phyloP scores from a whole-genome alignment of 2,113 vertebrate species.

The Solea senegalensis region DNA sequence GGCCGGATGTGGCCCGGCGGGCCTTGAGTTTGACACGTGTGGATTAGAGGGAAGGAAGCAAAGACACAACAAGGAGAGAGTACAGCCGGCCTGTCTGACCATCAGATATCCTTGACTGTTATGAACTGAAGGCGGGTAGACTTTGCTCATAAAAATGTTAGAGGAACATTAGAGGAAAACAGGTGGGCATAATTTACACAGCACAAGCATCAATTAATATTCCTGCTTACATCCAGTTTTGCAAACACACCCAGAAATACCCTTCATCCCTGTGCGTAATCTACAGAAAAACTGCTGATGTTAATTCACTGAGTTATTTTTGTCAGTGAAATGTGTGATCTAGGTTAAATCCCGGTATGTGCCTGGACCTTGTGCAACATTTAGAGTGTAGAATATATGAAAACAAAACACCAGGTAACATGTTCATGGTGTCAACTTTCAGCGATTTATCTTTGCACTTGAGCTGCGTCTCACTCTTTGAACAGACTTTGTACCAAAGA shows the following conservation, averaged over 20 bases:
- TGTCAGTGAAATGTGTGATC: too few relatives aligned
- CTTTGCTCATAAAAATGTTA: slow-evolving; percentile 35
- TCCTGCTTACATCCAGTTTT: slow-evolving; percentile 30
- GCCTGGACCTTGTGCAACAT: too few relatives aligned
- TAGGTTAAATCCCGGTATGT: too few relatives aligned
- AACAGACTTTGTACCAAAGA: too few relatives aligned
- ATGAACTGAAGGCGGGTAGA: slow-evolving; percentile 20
- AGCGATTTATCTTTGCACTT: too few relatives aligned
- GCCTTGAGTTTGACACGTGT: not conserved
- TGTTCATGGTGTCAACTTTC: too few relatives aligned
- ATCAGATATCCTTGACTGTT: slow-evolving; percentile 43
- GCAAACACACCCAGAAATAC: slow-evolving; percentile 1
- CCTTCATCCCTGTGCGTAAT: not conserved
- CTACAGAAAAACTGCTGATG: slow-evolving; percentile 22
- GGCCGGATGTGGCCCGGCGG: too few relatives aligned
- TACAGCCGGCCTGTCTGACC: slow-evolving; percentile 35
- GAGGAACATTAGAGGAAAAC: slow-evolving; percentile 35
- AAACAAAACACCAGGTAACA: too few relatives aligned
- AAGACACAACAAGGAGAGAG: not conserved
- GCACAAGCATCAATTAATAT: slow-evolving; percentile 24
- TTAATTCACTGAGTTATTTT: slow-evolving; percentile 3
- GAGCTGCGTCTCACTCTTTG: too few relatives aligned
- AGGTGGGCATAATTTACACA: slow-evolving; percentile 34
- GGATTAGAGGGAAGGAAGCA: slow-evolving; percentile 13
- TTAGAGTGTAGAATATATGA: too few relatives aligned